A percentile compares a stretch with the other conserved stretches of the same genome.
These are phyloP conservation scores for Odocoileus hemionus DNA, from an alignment of 2,113 vertebrate species.

Conservation along the genomic window DNA sequence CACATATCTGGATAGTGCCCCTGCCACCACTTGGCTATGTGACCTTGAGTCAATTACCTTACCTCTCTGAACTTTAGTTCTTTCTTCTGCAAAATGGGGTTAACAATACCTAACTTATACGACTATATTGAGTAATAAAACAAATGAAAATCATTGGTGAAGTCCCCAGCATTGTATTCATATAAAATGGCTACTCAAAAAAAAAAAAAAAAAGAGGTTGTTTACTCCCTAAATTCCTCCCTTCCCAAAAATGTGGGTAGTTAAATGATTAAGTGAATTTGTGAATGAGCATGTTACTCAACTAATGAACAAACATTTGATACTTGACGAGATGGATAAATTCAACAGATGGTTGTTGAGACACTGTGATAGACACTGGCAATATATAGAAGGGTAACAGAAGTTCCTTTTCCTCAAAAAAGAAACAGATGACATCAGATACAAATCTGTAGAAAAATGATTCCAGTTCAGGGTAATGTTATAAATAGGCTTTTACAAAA, in stretches of 20 bases:
- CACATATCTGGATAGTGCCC: neutral
- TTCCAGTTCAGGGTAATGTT: neutral
- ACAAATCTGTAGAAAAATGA: neutral
- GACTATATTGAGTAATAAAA: neutral
- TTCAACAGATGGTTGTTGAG: neutral
- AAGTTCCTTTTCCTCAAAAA: neutral
- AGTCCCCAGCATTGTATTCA: neutral
- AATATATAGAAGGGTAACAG: neutral
- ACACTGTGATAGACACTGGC: neutral
- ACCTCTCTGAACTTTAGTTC: neutral
- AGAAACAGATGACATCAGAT: neutral
- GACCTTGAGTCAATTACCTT: neutral
- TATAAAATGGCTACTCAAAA: neutral
- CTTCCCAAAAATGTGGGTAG: neutral
- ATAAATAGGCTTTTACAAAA: neutral
- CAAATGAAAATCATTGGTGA: neutral
- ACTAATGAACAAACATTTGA: neutral
- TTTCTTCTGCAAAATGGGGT: neutral
- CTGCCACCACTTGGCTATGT: neutral
- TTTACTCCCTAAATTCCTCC: neutral
- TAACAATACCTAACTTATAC: neutral
- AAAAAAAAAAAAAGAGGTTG: neutral
- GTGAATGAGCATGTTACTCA: neutral
- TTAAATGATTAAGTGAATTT: neutral
- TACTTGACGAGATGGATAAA: neutral